These are phyloP conservation scores for Cheilosia grossa DNA, from an alignment of 2,888 invertebrate species.

Conservation along the genomic window DNA sequence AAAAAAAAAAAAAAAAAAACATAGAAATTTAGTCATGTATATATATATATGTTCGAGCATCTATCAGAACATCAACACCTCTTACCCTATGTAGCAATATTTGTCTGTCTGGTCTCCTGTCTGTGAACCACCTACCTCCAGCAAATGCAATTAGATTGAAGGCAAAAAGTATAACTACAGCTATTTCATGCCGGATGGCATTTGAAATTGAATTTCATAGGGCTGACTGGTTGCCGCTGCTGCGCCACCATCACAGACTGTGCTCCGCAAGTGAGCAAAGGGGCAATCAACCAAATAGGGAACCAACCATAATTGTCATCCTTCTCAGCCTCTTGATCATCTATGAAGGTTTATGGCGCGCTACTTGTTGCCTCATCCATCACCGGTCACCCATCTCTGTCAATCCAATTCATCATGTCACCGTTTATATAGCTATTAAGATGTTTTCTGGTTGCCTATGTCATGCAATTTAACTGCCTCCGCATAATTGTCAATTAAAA, in stretches of 20 bases:
- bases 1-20: conserved; percentile 2
- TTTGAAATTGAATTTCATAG: conserved; percentile 60
- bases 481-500: conserved; percentile 56
- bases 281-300: conserved; percentile 50
- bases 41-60: too few species aligned
- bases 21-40: neutral
- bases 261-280: conserved; percentile 19
- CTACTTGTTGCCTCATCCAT: conserved; percentile 41
- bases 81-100: neutral
- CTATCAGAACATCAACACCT: conserved; percentile 9
- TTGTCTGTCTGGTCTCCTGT: conserved; percentile 52
- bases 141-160: conserved; percentile 57
- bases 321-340: conserved; percentile 22
- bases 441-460: conserved; percentile 16
- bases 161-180: conserved; percentile 48
- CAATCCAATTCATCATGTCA: conserved; percentile 31
- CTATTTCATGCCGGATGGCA: conserved; percentile 68
- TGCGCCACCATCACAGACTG: neutral
- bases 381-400: conserved; percentile 4
- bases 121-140: conserved; percentile 37
- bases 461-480: conserved; percentile 9
- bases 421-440: conserved; percentile 16
- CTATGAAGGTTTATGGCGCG: conserved; percentile 3
- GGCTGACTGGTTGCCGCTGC: conserved; percentile 3
- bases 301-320: conserved; percentile 48